phyloP scores from a whole-genome alignment of 2,888 invertebrate genomes.

The Tanytarsus gracilentus region DNA sequence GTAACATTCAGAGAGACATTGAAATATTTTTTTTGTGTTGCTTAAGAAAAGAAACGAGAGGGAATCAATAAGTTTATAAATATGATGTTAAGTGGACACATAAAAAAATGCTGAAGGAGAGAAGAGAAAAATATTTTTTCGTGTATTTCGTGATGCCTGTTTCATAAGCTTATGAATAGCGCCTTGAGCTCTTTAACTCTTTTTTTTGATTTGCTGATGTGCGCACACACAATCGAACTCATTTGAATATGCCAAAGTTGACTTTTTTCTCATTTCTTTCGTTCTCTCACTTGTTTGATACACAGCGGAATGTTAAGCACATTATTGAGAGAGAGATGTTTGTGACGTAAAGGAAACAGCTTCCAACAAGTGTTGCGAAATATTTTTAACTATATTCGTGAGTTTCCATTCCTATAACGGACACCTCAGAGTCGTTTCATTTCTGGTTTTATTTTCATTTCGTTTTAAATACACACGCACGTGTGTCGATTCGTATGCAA shows the following conservation, averaged over 20 bases:
- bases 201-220: too few relatives aligned
- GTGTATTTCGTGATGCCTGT: background rate
- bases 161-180: background rate
- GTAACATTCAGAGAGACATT: slow-evolving; percentile 17
- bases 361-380: slow-evolving; percentile 3
- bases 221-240: background rate
- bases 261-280: background rate
- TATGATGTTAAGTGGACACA: background rate
- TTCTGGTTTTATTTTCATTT: slow-evolving; percentile 3
- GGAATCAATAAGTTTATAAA: background rate
- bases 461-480: background rate
- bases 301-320: too few relatives aligned
- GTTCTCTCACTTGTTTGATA: background rate
- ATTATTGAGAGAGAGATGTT: too few relatives aligned
- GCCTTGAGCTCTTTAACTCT: background rate
- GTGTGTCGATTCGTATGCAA: too few relatives aligned
- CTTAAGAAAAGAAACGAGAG: background rate
- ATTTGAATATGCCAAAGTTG: slow-evolving; percentile 4
- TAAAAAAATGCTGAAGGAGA: background rate
- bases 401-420: slow-evolving; percentile 2
- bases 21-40: background rate
- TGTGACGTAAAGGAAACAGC: slow-evolving; percentile 4
- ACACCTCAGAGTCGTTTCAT: background rate
- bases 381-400: background rate
- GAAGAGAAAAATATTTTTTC: background rate